phyloP scores from a whole-genome alignment of 1,140 invertebrate species.

The Cheumatopsyche charites region DNA sequence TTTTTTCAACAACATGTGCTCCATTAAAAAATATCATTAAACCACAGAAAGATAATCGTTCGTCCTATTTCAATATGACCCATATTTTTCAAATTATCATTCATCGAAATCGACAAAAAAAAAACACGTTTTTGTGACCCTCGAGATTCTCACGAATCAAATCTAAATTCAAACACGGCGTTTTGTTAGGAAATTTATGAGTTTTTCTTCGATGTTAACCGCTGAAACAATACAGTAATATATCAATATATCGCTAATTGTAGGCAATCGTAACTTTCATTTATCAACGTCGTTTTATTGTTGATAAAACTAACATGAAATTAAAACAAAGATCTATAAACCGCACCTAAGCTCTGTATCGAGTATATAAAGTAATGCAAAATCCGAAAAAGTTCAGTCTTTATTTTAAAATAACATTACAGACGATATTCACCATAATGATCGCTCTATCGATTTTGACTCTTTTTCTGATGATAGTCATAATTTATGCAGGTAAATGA shows the following conservation, averaged over 20 bases:
- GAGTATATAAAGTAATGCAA: background rate
- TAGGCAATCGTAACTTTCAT: conserved; percentile 10
- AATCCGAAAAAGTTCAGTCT: background rate
- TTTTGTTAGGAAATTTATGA: too few relatives aligned
- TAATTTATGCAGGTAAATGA: background rate
- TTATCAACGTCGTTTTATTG: conserved; percentile 3
- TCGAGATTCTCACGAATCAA: too few relatives aligned
- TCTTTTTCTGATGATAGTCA: background rate
- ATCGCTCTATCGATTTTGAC: background rate
- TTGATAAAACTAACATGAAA: too few relatives aligned
- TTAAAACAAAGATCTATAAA: background rate
- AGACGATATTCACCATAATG: background rate
- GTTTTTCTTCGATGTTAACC: background rate
- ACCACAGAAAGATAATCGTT: too few relatives aligned
- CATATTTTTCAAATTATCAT: too few relatives aligned
- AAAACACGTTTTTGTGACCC: too few relatives aligned
- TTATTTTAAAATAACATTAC: background rate
- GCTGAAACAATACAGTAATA: conserved; percentile 14
- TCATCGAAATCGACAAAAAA: too few relatives aligned
- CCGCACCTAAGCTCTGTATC: background rate
- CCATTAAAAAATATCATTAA: too few relatives aligned
- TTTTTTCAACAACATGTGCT: too few relatives aligned
- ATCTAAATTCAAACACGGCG: background rate
- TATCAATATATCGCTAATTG: background rate
- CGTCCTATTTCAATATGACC: too few relatives aligned